Evolutionary conservation across 2,113 vertebrate genomes (phyloP).

Genomic region (Lycaon pictus): DNA sequence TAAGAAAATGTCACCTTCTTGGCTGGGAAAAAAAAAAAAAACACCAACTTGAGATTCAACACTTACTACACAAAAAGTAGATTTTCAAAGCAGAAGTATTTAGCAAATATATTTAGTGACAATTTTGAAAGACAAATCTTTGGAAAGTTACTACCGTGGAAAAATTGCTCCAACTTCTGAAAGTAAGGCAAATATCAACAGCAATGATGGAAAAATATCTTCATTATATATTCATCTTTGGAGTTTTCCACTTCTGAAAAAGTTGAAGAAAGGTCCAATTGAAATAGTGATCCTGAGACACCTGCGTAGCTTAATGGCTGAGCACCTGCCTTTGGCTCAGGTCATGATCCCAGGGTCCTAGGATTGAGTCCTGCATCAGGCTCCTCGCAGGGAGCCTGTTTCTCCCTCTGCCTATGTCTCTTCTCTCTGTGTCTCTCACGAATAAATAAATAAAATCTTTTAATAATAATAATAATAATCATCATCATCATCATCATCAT

Average conservation of each 20-base stretch:
- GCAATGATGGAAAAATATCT: not conserved
- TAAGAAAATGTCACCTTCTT: slow-evolving; percentile 16
- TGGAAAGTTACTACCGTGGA: not conserved
- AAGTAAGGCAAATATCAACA: not conserved
- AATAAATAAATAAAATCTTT: too few species aligned
- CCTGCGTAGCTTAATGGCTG: too few species aligned
- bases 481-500: too few species aligned
- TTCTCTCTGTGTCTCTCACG: too few species aligned
- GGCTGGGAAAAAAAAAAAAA: not conserved
- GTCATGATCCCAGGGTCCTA: too few species aligned
- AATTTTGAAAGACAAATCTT: not conserved
- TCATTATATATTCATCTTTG: not conserved
- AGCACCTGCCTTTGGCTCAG: too few species aligned
- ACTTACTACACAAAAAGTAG: not conserved
- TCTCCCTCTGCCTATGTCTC: too few species aligned
- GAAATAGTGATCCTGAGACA: not conserved
- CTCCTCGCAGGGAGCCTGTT: too few species aligned
- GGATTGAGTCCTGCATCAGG: too few species aligned
- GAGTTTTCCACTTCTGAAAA: not conserved
- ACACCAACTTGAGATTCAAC: slow-evolving; percentile 4
- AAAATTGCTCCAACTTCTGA: not conserved
- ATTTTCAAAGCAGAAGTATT: slow-evolving; percentile 59
- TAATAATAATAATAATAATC: too few species aligned
- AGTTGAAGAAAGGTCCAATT: not conserved
- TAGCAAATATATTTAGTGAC: not conserved